Evolutionary conservation across 2,888 invertebrate genomes (phyloP).

Genomic region (Malthinus seriepunctatus): DNA sequence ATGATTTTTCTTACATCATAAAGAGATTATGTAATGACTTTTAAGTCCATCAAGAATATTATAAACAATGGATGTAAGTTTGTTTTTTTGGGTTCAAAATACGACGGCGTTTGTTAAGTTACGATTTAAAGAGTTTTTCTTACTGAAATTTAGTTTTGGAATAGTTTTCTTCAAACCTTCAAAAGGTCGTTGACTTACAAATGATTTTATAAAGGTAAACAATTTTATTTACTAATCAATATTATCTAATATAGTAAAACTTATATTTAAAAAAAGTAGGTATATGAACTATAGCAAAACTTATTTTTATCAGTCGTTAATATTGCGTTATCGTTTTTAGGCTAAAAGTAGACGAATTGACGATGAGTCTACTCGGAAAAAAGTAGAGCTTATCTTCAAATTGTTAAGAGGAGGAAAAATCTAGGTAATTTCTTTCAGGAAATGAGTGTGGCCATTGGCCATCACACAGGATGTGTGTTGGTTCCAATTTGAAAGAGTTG

Average conservation of each 20-base stretch:
- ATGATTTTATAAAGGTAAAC: constrained; percentile 34
- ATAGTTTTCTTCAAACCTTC: constrained; percentile 32
- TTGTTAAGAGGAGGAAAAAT: no score
- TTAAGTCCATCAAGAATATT: not conserved
- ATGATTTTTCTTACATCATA: not conserved
- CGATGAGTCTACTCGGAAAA: no score
- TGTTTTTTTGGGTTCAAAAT: not conserved
- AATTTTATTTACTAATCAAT: constrained; percentile 31
- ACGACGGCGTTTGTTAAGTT: not conserved
- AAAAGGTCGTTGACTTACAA: constrained; percentile 33
- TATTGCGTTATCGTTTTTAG: not conserved
- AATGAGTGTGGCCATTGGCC: no score
- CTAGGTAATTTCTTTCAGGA: no score
- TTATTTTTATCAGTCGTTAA: no score
- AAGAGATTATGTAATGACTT: not conserved
- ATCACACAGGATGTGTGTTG: no score
- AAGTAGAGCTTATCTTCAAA: no score
- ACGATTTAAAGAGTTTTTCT: constrained; percentile 14
- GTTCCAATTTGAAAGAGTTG: no score
- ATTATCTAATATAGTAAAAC: constrained; percentile 13
- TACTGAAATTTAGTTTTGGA: constrained; percentile 34
- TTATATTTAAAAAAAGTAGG: not conserved
- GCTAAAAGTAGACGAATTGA: no score
- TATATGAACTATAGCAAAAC: constrained; percentile 6
- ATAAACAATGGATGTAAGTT: not conserved